Evolutionary conservation across 2,797 vertebrate species (phyloP), one percentile per base, ranked within the genome.

Genomic region (Megalops cyprinoides): DNA sequence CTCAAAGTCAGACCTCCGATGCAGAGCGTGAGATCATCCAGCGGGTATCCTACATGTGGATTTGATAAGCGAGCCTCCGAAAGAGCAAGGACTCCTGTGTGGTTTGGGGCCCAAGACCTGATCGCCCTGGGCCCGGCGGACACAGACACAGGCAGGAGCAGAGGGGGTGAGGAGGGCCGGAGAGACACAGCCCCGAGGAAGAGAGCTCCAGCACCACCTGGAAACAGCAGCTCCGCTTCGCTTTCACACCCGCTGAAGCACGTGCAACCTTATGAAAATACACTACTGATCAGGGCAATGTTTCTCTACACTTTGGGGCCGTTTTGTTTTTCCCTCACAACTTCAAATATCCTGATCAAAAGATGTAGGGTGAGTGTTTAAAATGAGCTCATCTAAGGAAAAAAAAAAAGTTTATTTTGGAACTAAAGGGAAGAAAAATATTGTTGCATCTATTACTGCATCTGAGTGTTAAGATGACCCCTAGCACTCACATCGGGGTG

Each of bases 211-310:
- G 42, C 44, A 51, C 37, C 34, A 58, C 8, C 55, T 51, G 56
- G 14, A 69, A 5, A 25, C 69, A 60, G 28, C 12, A 58, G 31
- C 28, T 10, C 71, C n/a, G 20, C 42, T 74, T 58, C 28, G 4
- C 25, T n/a, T 75, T 56, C 69, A 53, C 51, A 58, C 49, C 73
- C 65, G 60, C 55, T 14, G 20, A 82, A 65, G 56, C 51, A 51
- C 5, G 44, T 44, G 25, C 15, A n/a, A 46, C 82, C 60, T 69
- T 55, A 76, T 46, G 77, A 76, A 84, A 69, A 79, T 15, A 79
- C 81, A 53, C 44, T 51, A 28, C 44, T n/a, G 55, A n/a, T 20
- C 46, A 20, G 23, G 28, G 53, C 48, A 37, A 39, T 77, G 75
- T 44, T 20, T 51, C 42, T 20, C 51, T 53, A 62, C 8, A 62